Evolutionary conservation across 2,797 vertebrate species (phyloP).

Genomic region (Florisuga fusca): DNA sequence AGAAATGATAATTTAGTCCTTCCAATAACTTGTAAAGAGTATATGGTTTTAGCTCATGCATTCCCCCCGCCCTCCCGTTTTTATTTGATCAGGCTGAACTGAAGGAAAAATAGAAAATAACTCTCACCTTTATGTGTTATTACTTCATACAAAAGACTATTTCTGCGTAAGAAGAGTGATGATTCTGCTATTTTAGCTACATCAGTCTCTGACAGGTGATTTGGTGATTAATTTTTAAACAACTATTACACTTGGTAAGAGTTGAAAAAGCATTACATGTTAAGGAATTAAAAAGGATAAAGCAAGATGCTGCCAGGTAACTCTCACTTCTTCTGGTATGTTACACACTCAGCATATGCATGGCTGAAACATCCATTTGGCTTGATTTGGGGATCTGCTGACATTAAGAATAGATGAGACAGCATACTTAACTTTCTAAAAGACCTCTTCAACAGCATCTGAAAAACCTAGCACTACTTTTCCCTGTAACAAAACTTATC

Average conservation of each 20-base stretch:
- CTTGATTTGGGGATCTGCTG: not conserved
- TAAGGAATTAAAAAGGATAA: conserved; percentile 16
- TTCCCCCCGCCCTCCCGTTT: not conserved
- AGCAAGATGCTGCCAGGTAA: conserved; percentile 21
- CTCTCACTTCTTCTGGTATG: conserved; percentile 32
- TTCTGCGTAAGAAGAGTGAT: not conserved
- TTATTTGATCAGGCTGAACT: not conserved
- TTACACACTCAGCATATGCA: conserved; percentile 33
- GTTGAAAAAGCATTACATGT: conserved; percentile 6
- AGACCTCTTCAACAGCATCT: conserved; percentile 4
- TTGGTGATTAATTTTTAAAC: conserved; percentile 22
- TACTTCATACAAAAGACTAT: not conserved
- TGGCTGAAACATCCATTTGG: conserved; percentile 54
- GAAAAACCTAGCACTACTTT: conserved; percentile 21
- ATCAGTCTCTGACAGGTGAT: not conserved
- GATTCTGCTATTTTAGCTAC: not conserved
- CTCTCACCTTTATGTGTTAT: not conserved
- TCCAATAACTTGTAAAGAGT: not conserved
- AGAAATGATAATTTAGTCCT: not conserved
- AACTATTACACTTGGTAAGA: not conserved
- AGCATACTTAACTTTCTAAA: conserved; percentile 37
- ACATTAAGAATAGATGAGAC: conserved; percentile 64
- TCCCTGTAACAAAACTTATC: conserved; percentile 1
- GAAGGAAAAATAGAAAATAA: not conserved
- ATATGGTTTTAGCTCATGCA: fast-evolving